phyloP scores from a whole-genome alignment of 1,140 invertebrate genomes.

The Drosophila teissieri region DNA sequence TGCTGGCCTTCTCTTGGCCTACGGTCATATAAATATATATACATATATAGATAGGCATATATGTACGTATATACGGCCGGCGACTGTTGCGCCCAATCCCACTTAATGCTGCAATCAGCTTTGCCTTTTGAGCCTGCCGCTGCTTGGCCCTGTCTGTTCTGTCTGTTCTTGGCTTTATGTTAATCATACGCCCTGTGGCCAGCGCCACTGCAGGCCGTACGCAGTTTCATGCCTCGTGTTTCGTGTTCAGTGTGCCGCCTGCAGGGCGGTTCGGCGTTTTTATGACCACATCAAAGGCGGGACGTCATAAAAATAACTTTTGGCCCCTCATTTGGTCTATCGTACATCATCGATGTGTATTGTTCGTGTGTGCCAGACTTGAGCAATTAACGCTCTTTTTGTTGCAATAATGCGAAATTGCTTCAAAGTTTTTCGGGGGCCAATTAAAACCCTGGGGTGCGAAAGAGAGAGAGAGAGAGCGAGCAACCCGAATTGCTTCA shows the following conservation, averaged over 20 bases:
- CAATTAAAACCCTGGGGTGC: conserved; percentile 28
- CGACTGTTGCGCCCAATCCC: conserved; percentile 51
- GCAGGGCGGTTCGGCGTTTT: conserved; percentile 20
- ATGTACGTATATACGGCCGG: not conserved
- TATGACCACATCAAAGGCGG: conserved; percentile 41
- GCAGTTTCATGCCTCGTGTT: conserved; percentile 15
- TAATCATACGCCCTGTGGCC: conserved; percentile 70
- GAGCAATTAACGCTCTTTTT: conserved; percentile 38
- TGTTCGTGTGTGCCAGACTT: conserved; percentile 34
- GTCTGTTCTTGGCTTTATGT: conserved; percentile 62
- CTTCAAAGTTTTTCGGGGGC: conserved; percentile 33
- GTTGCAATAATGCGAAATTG: conserved; percentile 37
- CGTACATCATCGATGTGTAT: conserved; percentile 21
- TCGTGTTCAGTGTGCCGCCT: not conserved
- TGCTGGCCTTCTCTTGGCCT: conserved; percentile 14
- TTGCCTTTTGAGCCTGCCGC: conserved; percentile 66
- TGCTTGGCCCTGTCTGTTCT: conserved; percentile 48
- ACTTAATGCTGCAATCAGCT: conserved; percentile 80
- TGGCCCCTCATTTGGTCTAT: conserved; percentile 3
- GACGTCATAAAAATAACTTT: conserved; percentile 46
- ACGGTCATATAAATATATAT: not conserved
- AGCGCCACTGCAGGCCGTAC: conserved; percentile 37
- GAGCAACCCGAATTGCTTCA: conserved; percentile 40
- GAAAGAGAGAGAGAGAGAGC: not conserved
- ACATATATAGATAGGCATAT: not conserved